Percentiles rank a stretch among this genome's conserved stretches.
These are phyloP conservation scores for Stenopsyche tienmushanensis DNA, from an alignment of 1,140 invertebrate genomes.

Conservation along the genomic window DNA sequence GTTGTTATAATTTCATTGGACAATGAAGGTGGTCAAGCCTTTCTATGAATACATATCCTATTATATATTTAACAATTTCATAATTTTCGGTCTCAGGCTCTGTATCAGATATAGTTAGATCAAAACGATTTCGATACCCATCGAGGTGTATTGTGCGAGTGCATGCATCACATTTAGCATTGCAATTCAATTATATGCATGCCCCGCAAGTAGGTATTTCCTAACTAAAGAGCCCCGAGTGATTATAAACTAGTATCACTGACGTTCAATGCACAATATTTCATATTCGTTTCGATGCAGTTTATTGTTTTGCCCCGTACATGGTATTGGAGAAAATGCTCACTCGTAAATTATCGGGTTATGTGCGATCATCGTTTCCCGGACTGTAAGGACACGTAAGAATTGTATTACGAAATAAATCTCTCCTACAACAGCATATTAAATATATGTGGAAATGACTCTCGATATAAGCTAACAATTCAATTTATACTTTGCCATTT, in stretches of 20 bases:
- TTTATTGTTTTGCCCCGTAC: slow-evolving; percentile 39
- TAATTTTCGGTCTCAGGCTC: too few relatives aligned
- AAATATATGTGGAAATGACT: background rate
- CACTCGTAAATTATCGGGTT: slow-evolving; percentile 38
- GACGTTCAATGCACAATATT: slow-evolving; percentile 41
- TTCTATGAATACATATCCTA: too few relatives aligned
- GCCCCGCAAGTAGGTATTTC: background rate
- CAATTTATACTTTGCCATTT: too few relatives aligned
- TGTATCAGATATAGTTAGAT: too few relatives aligned
- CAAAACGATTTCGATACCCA: background rate
- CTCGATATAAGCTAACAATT: too few relatives aligned
- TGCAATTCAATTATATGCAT: slow-evolving; percentile 41
- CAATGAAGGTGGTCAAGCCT: too few relatives aligned
- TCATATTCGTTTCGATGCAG: slow-evolving; percentile 37
- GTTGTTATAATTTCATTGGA: too few relatives aligned
- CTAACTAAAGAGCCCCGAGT: slow-evolving; percentile 30
- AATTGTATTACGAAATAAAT: slow-evolving; percentile 6
- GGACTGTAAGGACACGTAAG: background rate
- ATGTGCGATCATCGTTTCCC: slow-evolving; percentile 19
- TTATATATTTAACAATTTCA: too few relatives aligned
- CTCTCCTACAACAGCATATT: background rate
- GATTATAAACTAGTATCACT: slow-evolving; percentile 39
- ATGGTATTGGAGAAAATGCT: slow-evolving; percentile 33
- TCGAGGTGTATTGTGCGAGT: background rate
- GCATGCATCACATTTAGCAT: slow-evolving; percentile 31